Percentiles rank a stretch among this genome's conserved stretches.
Conservation (phyloP, 2,888 invertebrate genomes). For the Volucella bombylans region DNA sequence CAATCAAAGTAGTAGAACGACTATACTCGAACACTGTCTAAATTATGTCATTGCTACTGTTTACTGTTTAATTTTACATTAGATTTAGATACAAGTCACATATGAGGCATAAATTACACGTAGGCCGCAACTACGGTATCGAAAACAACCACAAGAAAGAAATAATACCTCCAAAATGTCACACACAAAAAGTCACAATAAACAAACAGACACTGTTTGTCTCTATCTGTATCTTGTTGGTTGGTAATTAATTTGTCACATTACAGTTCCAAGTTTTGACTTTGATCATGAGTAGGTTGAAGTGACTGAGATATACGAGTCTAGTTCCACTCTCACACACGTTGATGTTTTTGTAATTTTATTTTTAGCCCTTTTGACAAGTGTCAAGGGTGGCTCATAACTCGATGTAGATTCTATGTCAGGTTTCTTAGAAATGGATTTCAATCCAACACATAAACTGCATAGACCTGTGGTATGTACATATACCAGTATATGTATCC, state of each 20-base stretch:
- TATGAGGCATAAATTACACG: slow-evolving; percentile 7
- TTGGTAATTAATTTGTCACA: slow-evolving; percentile 72
- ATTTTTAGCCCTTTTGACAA: slow-evolving; percentile 67
- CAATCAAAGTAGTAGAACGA: no score
- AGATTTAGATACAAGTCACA: slow-evolving; percentile 12
- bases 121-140: slow-evolving; percentile 1
- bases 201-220: slow-evolving; percentile 54
- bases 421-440: slow-evolving; percentile 29
- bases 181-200: slow-evolving; percentile 46
- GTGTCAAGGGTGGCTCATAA: slow-evolving; percentile 48
- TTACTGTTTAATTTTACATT: slow-evolving; percentile 12
- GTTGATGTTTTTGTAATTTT: slow-evolving; percentile 22
- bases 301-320: slow-evolving; percentile 52
- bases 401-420: neutral
- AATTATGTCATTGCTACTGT: slow-evolving; percentile 19
- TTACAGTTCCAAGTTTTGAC: slow-evolving; percentile 70
- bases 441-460: slow-evolving; percentile 5
- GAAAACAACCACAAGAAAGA: neutral
- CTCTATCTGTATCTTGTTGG: slow-evolving; percentile 34
- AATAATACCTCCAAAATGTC: slow-evolving; percentile 2
- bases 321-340: no score
- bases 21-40: neutral
- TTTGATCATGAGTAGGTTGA: slow-evolving; percentile 63
- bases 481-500: neutral
- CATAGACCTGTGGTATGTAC: neutral